Conservation (phyloP, 2,888 invertebrate genomes). For the Endotricha flammealis region DNA sequence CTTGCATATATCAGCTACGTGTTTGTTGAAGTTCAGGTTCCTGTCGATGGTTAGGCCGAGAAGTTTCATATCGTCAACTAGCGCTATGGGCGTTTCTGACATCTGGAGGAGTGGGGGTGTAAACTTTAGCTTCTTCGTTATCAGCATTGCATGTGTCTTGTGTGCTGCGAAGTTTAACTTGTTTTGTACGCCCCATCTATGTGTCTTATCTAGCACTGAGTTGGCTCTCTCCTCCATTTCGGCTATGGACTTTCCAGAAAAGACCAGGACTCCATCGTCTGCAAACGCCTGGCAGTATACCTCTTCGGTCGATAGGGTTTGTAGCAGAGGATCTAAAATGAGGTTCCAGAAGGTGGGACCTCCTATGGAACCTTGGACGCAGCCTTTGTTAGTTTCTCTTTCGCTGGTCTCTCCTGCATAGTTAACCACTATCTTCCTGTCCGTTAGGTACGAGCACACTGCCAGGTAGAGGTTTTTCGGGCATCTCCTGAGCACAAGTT, state of each 20-base stretch:
- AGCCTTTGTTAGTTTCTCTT: background rate
- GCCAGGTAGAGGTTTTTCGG: background rate
- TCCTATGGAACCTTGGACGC: background rate
- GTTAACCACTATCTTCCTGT: background rate
- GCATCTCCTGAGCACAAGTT: background rate
- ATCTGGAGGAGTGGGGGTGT: background rate
- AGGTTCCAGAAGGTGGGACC: background rate
- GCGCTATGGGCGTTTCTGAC: background rate
- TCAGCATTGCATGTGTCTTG: background rate
- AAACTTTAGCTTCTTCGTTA: no score
- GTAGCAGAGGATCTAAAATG: background rate
- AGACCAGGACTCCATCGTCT: background rate
- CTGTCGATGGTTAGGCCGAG: background rate
- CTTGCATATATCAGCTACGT: background rate
- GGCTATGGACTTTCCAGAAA: background rate
- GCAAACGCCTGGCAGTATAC: background rate
- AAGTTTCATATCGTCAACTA: background rate
- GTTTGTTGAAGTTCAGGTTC: slow-evolving; percentile 11
- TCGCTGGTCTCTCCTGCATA: background rate
- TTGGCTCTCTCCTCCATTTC: background rate
- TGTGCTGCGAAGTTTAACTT: no score
- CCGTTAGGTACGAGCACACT: background rate
- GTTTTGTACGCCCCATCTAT: no score
- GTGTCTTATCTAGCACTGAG: background rate
- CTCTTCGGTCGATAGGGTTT: background rate